Evolutionary conservation across 2,888 invertebrate species (phyloP), one percentile per base, ranked within the genome.

Genomic region (Leptarthrus brevirostris): DNA sequence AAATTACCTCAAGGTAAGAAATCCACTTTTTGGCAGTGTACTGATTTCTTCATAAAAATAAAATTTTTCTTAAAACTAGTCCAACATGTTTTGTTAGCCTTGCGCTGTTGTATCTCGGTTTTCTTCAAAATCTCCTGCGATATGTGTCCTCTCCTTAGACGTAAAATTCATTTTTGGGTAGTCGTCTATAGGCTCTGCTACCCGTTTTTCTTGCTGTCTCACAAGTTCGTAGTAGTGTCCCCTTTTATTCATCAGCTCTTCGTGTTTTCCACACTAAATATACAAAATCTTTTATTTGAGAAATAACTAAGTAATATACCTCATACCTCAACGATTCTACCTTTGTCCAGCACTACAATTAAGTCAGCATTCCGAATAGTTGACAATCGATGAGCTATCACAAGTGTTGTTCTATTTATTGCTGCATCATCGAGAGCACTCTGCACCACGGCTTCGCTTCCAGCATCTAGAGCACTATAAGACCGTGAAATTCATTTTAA

Each of bases 371-470:
- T 92, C 82, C 92, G 90, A 74, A 98, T 90, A 0, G 98, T 98
- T 36, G 96, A 96, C 73, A 98, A 86, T 24, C 98, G 87, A 83
- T 98, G 98, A 2, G 98, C 98, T 78, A 98, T 97, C 0, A 98
- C 92, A n/a, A 98, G 84, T 0, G 96, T 96, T 0, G 98, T 98
- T 74, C 96, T 88, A 1, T 95, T 94, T 79, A 90, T 88, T 4
- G 92, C 90, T 0, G 93, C 95, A 8, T 88, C 89, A 80, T 97
- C 97, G 58, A 98, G 82, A 0, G 98, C 96, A 49, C 90, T 90
- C 81, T 97, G 96, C 0, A 97, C 97, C 26, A 93, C 88, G 79
- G 93, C 90, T 85, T 98, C 98, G 66, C 96, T 96, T 78, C 95
- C 94, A 0, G 95, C 91, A 87, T 97, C 97, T 77, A 97, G 84